Evolutionary conservation across 2,113 vertebrate genomes (phyloP).

Genomic region (Thermophis baileyi): DNA sequence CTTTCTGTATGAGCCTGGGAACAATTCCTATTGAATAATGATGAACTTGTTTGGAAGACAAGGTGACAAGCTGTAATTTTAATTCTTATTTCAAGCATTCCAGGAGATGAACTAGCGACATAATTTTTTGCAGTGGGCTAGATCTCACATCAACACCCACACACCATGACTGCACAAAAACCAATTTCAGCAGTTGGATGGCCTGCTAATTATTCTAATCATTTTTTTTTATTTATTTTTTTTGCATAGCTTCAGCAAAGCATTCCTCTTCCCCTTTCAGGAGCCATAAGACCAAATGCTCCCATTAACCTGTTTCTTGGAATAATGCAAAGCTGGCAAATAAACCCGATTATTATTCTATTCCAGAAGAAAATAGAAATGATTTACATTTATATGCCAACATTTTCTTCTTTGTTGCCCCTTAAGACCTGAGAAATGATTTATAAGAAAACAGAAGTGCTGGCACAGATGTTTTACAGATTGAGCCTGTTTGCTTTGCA

Average conservation of each 20-base stretch:
- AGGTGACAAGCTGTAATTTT: background rate
- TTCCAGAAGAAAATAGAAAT: constrained; percentile 61
- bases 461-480: constrained; percentile 60
- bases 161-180: background rate
- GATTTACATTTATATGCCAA: constrained; percentile 68
- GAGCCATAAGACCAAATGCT: constrained; percentile 1
- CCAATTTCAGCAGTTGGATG: constrained; percentile 28
- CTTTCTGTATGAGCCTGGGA: background rate
- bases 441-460: constrained; percentile 62
- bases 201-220: constrained; percentile 40
- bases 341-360: constrained; percentile 64
- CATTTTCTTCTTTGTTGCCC: constrained; percentile 57
- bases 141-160: background rate
- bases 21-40: background rate
- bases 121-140: constrained; percentile 6
- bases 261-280: constrained; percentile 9
- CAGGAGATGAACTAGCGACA: constrained; percentile 37
- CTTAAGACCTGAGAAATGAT: constrained; percentile 67
- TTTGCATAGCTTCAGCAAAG: constrained; percentile 43
- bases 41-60: background rate
- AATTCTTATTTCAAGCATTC: constrained; percentile 39
- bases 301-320: constrained; percentile 31
- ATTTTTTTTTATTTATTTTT: background rate
- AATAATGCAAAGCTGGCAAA: constrained; percentile 59
- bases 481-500: constrained; percentile 51